Conservation (phyloP, 2,113 vertebrate genomes). For the Aythya baeri region DNA sequence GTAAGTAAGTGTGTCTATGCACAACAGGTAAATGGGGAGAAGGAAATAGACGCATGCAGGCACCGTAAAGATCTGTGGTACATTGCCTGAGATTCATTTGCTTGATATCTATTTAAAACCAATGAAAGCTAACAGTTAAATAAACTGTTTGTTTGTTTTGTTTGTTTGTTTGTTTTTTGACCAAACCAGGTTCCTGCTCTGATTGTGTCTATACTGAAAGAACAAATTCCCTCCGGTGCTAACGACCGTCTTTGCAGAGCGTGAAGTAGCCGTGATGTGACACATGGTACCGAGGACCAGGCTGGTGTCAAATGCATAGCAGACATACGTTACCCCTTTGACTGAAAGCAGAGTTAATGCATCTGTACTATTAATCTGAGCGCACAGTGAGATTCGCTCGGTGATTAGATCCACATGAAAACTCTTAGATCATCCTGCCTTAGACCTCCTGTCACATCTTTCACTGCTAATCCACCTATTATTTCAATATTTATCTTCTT, state of each 20-base stretch:
- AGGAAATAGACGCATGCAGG: background rate
- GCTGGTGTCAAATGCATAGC: background rate
- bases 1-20: fast-evolving
- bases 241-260: background rate
- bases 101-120: background rate
- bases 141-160: background rate
- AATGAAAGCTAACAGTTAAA: background rate
- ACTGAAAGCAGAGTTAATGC: background rate
- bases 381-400: background rate
- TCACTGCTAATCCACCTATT: slow-evolving; percentile 4
- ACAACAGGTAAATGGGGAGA: background rate
- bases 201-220: background rate
- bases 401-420: slow-evolving; percentile 30
- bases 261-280: background rate
- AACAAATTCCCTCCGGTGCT: background rate
- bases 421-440: background rate
- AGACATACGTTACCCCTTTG: background rate
- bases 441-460: background rate
- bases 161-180: too few species aligned
- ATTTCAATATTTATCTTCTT: background rate
- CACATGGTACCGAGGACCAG: background rate
- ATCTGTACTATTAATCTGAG: background rate
- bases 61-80: background rate
- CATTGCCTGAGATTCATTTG: background rate
- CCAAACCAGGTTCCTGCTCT: background rate